Evolutionary conservation across 2,888 invertebrate species (phyloP), one percentile per base, ranked within the genome.

Genomic region (Andrena praecox): DNA sequence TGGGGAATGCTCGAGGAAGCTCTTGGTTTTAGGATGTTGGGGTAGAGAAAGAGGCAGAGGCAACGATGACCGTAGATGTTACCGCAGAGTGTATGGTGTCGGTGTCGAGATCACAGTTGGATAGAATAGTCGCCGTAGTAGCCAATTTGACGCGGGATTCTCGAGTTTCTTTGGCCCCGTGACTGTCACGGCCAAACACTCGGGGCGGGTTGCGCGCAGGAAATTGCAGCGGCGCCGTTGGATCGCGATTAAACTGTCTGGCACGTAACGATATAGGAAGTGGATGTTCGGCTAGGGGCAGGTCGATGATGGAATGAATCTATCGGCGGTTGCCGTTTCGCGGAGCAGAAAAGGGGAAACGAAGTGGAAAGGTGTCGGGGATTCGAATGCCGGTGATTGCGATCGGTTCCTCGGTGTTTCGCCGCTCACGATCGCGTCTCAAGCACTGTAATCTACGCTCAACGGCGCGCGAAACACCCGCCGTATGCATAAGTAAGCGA

Each of bases 401-500:
- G 70, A 80, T 80, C 77, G 31, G 50, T 80, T 70, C 52, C 31
- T 52, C 52, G 42, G 77, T 50, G 50, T 80, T 77, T 77, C 70
- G 24, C 1, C 16, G 24, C 52, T 52, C 35, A 31, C 59, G 66
- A 70, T 52, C 48, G 48, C 2, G 63, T 48, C 77, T 42, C 12
- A 62, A 80, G 71, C 66, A 71, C 80, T 80, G 66, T 80, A 77
- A 80, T 80, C 66, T 66, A 52, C 70, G 70, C n/a, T 62, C 64
- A 66, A 59, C 64, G 35, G 70, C 24, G 70, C 31, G 78, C 78
- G 78, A 80, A 80, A 77, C 42, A 67, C 77, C 56, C 10, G 59
- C n/a, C 52, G 70, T 80, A 77, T 80, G 80, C 77, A 80, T 80
- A 80, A 80, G 66, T 80, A 77, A 60, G 77, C 78, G 80, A 77